Evolutionary conservation across 1,140 invertebrate species (phyloP).

Genomic region (Drosophila leontia): DNA sequence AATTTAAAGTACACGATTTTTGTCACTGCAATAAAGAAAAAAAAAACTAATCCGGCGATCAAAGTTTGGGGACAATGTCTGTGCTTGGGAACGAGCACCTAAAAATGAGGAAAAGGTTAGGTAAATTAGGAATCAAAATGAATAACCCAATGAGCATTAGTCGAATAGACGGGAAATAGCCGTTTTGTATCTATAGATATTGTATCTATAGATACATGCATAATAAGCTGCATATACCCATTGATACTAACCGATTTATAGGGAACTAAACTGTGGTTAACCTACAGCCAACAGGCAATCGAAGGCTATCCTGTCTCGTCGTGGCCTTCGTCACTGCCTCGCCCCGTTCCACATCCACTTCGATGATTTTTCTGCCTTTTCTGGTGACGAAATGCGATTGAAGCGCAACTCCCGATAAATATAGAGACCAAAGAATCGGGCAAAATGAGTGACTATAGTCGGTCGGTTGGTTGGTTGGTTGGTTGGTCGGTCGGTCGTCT

Average conservation of each 20-base stretch:
- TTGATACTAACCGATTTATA: conserved; percentile 12
- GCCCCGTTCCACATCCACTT: background rate
- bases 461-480: background rate
- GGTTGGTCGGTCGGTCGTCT: conserved; percentile 2
- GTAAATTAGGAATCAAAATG: conserved; percentile 52
- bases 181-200: too few species aligned
- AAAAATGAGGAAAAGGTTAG: background rate
- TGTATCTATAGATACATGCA: background rate
- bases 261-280: conserved; percentile 20
- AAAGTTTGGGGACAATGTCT: conserved; percentile 21
- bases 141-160: conserved; percentile 44
- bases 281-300: conserved; percentile 29
- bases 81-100: background rate
- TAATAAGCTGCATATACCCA: background rate
- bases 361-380: conserved; percentile 13
- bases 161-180: background rate
- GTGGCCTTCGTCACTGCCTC: conserved; percentile 5
- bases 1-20: conserved; percentile 46
- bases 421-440: conserved; percentile 19
- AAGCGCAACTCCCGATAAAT: conserved; percentile 29
- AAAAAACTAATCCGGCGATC: background rate
- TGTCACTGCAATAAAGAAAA: conserved; percentile 27
- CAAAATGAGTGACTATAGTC: conserved; percentile 10
- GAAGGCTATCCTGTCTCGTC: conserved; percentile 18
- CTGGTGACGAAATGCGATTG: conserved; percentile 18